Conservation (phyloP, 2,113 vertebrate genomes). For the Platanista minor region DNA sequence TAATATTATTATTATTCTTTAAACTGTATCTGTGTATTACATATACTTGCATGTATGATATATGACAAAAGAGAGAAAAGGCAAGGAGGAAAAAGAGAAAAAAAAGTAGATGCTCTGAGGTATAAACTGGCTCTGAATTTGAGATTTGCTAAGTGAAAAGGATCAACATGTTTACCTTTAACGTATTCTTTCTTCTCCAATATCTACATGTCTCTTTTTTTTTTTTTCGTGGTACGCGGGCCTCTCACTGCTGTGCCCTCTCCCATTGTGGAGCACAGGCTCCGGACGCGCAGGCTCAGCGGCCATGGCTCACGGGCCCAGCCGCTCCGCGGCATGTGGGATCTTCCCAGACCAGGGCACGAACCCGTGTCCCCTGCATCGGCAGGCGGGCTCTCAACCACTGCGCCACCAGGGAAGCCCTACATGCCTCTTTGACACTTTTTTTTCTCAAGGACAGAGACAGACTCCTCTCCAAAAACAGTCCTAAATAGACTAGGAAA, state of each 20-base stretch:
- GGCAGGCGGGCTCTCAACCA: too few species aligned
- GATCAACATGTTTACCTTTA: not conserved
- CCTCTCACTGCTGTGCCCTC: too few species aligned
- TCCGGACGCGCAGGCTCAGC: too few species aligned
- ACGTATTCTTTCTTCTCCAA: not conserved
- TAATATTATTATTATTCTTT: not conserved
- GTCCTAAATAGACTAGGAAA: not conserved
- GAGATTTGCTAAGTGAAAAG: not conserved
- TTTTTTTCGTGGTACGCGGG: too few species aligned
- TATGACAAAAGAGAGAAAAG: not conserved
- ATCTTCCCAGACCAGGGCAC: too few species aligned
- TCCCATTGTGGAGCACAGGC: too few species aligned
- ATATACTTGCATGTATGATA: not conserved
- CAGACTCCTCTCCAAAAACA: not conserved
- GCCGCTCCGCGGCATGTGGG: too few species aligned
- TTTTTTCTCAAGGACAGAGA: not conserved
- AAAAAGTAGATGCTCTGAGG: not conserved
- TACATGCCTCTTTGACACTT: not conserved
- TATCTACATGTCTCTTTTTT: not conserved
- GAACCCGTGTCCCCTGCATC: too few species aligned
- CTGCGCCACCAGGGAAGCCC: too few species aligned
- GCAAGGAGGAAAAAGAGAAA: not conserved
- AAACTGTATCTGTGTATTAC: not conserved
- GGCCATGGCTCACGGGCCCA: too few species aligned
- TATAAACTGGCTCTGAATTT: not conserved